Evolutionary conservation across 1,140 invertebrate genomes (phyloP).

Genomic region (Philotrypesis tridentata): DNA sequence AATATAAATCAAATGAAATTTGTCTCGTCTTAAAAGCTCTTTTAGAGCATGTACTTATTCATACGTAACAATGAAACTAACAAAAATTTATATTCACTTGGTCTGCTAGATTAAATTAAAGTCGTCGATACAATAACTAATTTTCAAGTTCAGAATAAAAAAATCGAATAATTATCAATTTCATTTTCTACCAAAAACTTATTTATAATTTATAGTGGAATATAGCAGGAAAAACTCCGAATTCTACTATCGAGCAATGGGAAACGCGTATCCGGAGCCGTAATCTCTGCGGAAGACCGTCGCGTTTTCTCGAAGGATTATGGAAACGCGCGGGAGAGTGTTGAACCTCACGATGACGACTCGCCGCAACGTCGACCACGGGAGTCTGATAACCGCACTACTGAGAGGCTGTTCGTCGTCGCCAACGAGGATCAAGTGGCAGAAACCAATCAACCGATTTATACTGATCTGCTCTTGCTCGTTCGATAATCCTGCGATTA

Average conservation of each 20-base stretch:
- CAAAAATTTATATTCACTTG: too few relatives aligned
- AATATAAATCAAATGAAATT: too few relatives aligned
- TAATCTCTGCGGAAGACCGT: constrained; percentile 40
- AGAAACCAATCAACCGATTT: constrained; percentile 68
- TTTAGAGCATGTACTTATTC: too few relatives aligned
- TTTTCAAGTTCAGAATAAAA: too few relatives aligned
- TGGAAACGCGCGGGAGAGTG: constrained; percentile 25
- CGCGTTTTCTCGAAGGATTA: background rate
- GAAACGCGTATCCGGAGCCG: constrained; percentile 22
- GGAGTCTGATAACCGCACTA: constrained; percentile 55
- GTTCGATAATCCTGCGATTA: constrained; percentile 63
- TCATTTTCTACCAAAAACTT: too few relatives aligned
- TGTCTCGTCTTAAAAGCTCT: too few relatives aligned
- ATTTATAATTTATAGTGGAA: too few relatives aligned
- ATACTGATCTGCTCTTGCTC: constrained; percentile 63
- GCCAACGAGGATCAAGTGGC: constrained; percentile 62
- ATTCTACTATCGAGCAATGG: constrained; percentile 2
- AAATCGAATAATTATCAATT: too few relatives aligned
- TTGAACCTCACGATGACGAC: constrained; percentile 28
- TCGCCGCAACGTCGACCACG: constrained; percentile 44
- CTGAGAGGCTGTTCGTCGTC: background rate
- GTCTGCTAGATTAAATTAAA: too few relatives aligned
- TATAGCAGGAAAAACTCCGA: background rate
- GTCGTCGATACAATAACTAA: too few relatives aligned
- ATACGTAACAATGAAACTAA: too few relatives aligned